A percentile compares a stretch with the other conserved stretches of the same genome.
phyloP scores from a whole-genome alignment of 2,113 vertebrate species.

The Circaetus cinerascens region DNA sequence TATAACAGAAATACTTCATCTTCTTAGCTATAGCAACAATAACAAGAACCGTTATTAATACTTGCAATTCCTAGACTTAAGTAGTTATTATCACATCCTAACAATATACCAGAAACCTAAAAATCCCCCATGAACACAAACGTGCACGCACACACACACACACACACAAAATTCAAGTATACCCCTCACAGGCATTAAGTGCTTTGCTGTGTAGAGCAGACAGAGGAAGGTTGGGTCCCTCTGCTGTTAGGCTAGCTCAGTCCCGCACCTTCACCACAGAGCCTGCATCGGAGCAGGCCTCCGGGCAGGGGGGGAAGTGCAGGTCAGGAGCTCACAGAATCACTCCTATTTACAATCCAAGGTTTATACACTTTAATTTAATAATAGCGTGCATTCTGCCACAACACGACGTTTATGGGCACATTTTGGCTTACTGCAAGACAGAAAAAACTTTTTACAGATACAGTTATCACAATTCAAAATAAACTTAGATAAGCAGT shows the following conservation, averaged over 20 bases:
- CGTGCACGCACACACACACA: accelerated
- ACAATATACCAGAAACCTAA: neutral
- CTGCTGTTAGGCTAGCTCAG: constrained; percentile 29
- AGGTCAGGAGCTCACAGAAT: neutral
- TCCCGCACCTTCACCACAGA: neutral
- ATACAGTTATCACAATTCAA: neutral
- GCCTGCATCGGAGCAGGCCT: neutral
- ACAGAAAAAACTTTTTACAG: neutral
- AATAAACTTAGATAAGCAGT: neutral
- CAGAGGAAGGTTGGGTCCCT: constrained; percentile 57
- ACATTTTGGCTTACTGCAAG: neutral
- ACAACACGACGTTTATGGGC: neutral
- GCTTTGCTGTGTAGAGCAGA: neutral
- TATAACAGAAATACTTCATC: neutral
- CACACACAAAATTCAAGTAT: neutral
- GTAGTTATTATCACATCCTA: neutral
- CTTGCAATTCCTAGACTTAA: neutral
- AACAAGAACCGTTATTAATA: neutral
- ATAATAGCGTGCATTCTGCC: neutral
- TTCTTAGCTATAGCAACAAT: neutral
- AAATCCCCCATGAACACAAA: neutral
- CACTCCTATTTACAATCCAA: neutral
- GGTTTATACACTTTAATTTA: neutral
- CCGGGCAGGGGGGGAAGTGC: neutral
- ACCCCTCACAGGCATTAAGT: neutral